These are phyloP conservation scores for Amphipyra berbera DNA, from an alignment of 2,888 invertebrate genomes.

Conservation along the genomic window DNA sequence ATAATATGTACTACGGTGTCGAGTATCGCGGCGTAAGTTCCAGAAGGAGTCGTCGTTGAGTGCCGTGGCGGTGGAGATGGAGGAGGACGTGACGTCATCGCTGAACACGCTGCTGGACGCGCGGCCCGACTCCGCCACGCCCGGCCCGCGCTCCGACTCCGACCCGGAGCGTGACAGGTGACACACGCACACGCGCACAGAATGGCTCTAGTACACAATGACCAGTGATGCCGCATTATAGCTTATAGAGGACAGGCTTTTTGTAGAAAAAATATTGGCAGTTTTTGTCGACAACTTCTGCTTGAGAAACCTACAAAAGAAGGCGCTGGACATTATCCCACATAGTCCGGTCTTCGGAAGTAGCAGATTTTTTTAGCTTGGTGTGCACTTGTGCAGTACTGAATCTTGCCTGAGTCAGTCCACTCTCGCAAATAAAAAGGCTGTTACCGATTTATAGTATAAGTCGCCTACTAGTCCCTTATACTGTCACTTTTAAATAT, in stretches of 20 bases:
- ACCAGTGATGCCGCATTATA: background rate
- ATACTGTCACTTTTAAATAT: background rate
- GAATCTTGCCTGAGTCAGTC: too few relatives aligned
- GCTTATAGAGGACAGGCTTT: background rate
- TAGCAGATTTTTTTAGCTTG: too few relatives aligned
- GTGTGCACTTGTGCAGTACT: too few relatives aligned
- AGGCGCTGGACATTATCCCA: too few relatives aligned
- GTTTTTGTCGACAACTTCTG: background rate
- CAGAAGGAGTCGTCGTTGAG: slow-evolving; percentile 94
- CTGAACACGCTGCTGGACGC: slow-evolving; percentile 97
- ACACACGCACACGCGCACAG: slow-evolving; percentile 18
- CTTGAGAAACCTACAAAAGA: too few relatives aligned
- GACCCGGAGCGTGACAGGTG: slow-evolving; percentile 82
- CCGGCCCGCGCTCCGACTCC: slow-evolving; percentile 77
- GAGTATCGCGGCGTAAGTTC: slow-evolving; percentile 75
- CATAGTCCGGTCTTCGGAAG: too few relatives aligned
- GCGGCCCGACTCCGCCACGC: slow-evolving; percentile 89
- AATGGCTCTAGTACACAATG: background rate
- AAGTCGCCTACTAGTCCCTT: background rate
- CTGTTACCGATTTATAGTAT: too few relatives aligned
- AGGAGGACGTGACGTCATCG: slow-evolving; percentile 98
- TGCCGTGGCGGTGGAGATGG: slow-evolving; percentile 97
- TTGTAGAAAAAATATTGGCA: background rate
- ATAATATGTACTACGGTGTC: slow-evolving; percentile 28
- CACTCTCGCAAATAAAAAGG: too few relatives aligned